Evolutionary conservation across 2,797 vertebrate species (phyloP), one percentile per base, ranked within the genome.

Genomic region (Gastrophryne carolinensis): DNA sequence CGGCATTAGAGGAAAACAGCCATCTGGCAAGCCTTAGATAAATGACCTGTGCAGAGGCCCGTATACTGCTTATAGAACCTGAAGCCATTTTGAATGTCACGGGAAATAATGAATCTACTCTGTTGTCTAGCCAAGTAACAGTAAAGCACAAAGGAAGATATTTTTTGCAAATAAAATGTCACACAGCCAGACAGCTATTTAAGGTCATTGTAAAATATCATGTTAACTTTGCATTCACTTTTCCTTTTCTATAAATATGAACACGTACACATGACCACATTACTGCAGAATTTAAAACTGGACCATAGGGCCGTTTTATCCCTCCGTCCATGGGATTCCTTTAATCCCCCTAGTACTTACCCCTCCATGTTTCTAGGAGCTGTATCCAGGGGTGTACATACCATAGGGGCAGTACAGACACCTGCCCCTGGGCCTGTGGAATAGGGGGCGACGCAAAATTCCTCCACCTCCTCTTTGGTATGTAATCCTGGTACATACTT

Each of bases 141-240:
- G 39, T 41, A 66, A 74, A 57, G 47, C 49, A 54, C 11, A 54
- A 41, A 35, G 62, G 26, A 65, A 65, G 34, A 50, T 52, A 34
- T 73, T 73, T 64, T 73, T 34, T 73, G 54, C 37, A 62, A 62
- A 69, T 75, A 69, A 69, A 71, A 77, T 77, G 74, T 49, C 57
- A 77, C 26, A 17, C 32, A 54, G 50, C 21, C 35, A 71, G 44
- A 71, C 56, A 63, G 27, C 27, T 35, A 32, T 57, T 64, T 64
- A 49, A 77, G 74, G 66, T 64, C 58, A 77, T 12, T 56, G 27
- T 56, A 44, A 77, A 70, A 77, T 77, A 66, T 47, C 58, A 77
- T 62, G 56, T 63, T 47, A 21, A 34, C 34, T 52, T 56, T 41
- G 13, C 11, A 26, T 11, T 71, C n/a, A 37, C 66, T 49, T n/a